A percentile compares a stretch with the other conserved stretches of the same genome.
Conservation (phyloP, 2,797 vertebrate species). For the Remorina albescens region DNA sequence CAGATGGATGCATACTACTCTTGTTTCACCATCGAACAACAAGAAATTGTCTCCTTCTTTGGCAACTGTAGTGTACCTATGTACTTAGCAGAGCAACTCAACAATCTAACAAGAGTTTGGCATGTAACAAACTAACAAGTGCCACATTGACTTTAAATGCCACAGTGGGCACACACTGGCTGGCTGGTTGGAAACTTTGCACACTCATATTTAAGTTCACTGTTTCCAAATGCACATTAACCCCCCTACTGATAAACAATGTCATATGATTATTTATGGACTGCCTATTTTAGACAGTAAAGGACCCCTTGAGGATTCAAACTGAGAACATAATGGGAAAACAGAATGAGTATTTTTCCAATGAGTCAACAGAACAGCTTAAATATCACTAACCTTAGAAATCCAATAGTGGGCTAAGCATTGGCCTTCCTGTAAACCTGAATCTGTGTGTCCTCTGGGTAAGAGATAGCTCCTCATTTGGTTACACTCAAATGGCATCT, state of each 20-base stretch:
- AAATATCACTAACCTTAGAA: conserved; percentile 20
- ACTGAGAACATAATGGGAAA: neutral
- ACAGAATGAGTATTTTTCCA: neutral
- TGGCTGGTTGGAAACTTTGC: neutral
- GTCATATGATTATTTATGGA: conserved; percentile 27
- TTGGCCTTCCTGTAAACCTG: conserved; percentile 39
- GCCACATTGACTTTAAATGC: conserved; percentile 1
- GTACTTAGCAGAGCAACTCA: neutral
- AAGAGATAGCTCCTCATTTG: conserved; percentile 57
- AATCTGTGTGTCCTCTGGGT: conserved; percentile 26
- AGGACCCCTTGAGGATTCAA: neutral
- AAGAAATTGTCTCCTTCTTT: neutral
- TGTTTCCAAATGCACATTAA: conserved; percentile 13
- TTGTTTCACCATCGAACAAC: neutral
- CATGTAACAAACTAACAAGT: conserved; percentile 3
- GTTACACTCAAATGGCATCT: conserved; percentile 54
- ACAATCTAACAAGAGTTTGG: conserved; percentile 6
- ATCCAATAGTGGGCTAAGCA: conserved; percentile 10
- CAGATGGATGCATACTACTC: neutral
- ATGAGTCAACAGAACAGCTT: neutral
- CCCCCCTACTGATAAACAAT: neutral
- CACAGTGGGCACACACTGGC: neutral
- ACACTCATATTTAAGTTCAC: conserved; percentile 3
- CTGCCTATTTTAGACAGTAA: conserved; percentile 25
- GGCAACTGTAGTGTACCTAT: neutral